phyloP scores from a whole-genome alignment of 2,888 invertebrate species.

The Eumerus sabulonum region DNA sequence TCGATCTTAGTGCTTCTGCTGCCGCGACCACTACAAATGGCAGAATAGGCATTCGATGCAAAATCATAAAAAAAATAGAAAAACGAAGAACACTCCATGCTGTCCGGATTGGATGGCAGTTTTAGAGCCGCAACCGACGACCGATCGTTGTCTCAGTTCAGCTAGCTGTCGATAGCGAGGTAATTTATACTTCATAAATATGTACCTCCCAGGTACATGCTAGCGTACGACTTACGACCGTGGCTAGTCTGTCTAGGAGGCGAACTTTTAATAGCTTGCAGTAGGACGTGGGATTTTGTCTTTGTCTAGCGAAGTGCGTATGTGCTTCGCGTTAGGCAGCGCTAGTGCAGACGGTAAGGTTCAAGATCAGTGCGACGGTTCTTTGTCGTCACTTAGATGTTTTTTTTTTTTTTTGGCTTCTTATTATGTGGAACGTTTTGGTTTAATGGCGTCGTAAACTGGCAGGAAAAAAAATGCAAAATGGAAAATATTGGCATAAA shows the following conservation, averaged over 20 bases:
- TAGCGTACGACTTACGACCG: too few relatives aligned
- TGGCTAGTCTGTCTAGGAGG: slow-evolving; percentile 30
- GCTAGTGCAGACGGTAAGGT: not conserved
- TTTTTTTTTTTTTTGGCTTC: slow-evolving; percentile 11
- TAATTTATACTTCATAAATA: slow-evolving; percentile 69
- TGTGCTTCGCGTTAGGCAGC: too few relatives aligned
- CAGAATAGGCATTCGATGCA: too few relatives aligned
- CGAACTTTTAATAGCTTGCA: slow-evolving; percentile 29
- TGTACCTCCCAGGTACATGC: slow-evolving; percentile 59
- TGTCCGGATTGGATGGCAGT: slow-evolving; percentile 2
- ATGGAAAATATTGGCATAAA: slow-evolving; percentile 2
- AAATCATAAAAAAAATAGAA: not conserved
- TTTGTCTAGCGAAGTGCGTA: too few relatives aligned
- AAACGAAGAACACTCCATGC: slow-evolving; percentile 16
- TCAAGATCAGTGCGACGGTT: slow-evolving; percentile 1
- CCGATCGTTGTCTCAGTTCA: slow-evolving; percentile 9
- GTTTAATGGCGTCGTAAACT: too few relatives aligned
- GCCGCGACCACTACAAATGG: slow-evolving; percentile 27
- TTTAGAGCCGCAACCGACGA: slow-evolving; percentile 18
- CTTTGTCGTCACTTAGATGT: too few relatives aligned
- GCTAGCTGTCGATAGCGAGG: slow-evolving; percentile 62
- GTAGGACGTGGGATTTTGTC: slow-evolving; percentile 29
- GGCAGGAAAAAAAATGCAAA: slow-evolving; percentile 6
- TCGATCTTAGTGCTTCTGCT: slow-evolving; percentile 36
- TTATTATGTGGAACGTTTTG: slow-evolving; percentile 33